Evolutionary conservation across 2,797 vertebrate species (phyloP).

Genomic region (Muscicapa striata): DNA sequence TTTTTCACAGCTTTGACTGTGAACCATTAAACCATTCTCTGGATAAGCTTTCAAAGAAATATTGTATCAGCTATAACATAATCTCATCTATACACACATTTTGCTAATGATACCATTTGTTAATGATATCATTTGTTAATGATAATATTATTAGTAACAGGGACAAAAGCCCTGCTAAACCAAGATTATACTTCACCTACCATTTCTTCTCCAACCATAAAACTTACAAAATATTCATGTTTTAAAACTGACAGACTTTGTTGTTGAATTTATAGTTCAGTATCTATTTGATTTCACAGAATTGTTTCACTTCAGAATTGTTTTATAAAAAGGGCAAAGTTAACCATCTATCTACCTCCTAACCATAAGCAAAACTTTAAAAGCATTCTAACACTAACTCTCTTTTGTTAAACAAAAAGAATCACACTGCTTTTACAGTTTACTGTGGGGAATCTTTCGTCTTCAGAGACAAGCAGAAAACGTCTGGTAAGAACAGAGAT

Average conservation of each 20-base stretch:
- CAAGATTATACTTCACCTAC: background rate
- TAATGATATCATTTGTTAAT: background rate
- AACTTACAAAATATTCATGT: background rate
- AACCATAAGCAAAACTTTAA: constrained; percentile 15
- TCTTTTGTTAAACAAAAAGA: constrained; percentile 17
- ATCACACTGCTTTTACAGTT: constrained; percentile 26
- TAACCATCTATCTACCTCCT: background rate
- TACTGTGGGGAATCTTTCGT: constrained; percentile 21
- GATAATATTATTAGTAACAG: background rate
- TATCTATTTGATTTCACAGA: background rate
- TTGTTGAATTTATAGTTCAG: background rate
- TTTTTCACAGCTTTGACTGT: background rate
- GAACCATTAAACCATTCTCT: background rate
- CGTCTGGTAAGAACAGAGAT: constrained; percentile 2
- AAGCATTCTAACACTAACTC: background rate
- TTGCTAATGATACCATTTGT: background rate
- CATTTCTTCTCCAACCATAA: background rate
- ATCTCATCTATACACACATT: background rate
- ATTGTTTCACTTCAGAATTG: background rate
- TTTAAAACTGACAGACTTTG: background rate
- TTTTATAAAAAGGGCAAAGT: constrained; percentile 30
- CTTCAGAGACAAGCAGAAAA: constrained; percentile 24
- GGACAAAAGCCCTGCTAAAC: background rate
- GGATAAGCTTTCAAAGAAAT: background rate
- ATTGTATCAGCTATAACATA: background rate